These are phyloP conservation scores for Saiga tatarica DNA, from an alignment of 2,113 vertebrate species.

Conservation along the genomic window DNA sequence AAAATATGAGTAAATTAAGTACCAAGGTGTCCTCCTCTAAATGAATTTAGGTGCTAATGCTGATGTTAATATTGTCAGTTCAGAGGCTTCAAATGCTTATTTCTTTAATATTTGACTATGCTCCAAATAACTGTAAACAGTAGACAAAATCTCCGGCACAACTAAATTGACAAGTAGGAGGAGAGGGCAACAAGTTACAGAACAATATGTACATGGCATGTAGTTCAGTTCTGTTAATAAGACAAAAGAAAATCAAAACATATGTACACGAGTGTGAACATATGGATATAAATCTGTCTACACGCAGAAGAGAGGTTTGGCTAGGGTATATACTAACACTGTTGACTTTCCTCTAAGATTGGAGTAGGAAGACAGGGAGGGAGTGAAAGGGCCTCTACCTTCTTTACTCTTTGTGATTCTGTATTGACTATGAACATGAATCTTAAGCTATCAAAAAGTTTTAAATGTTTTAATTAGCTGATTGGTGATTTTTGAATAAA, in stretches of 20 bases:
- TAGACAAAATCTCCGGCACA: neutral
- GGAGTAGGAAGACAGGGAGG: neutral
- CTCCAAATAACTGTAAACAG: neutral
- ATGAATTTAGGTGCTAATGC: neutral
- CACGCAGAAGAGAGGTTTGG: neutral
- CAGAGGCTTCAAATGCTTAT: neutral
- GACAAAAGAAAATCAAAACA: slow-evolving; percentile 11
- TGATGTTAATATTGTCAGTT: neutral
- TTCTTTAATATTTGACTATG: neutral
- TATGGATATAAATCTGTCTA: neutral
- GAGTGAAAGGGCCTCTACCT: neutral
- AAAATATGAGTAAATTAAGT: neutral
- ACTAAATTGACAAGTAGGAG: neutral
- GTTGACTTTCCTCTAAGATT: neutral
- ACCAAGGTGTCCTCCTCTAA: neutral
- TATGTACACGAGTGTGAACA: neutral
- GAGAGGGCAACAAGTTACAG: neutral
- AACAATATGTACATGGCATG: neutral
- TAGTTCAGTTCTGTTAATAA: neutral
- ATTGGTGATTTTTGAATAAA: neutral
- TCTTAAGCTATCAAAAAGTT: neutral
- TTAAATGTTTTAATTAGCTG: neutral
- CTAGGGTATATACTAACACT: neutral
- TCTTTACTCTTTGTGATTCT: slow-evolving; percentile 22
- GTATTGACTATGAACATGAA: slow-evolving; percentile 10